Evolutionary conservation across 2,113 vertebrate genomes (phyloP).

Genomic region (Halichoeres trimaculatus): DNA sequence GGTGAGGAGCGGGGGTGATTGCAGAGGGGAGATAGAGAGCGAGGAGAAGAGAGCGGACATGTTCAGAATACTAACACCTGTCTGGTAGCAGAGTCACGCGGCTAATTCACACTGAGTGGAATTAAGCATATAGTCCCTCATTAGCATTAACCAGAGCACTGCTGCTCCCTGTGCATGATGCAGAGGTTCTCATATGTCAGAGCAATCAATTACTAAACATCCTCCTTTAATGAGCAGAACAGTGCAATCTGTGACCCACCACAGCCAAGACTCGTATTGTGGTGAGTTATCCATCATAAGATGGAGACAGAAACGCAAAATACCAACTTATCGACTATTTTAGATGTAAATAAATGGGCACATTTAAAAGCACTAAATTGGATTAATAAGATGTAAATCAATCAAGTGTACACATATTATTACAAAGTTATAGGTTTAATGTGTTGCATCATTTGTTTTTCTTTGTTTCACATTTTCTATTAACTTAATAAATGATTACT

Average conservation of each 20-base stretch:
- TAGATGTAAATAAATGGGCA: no score
- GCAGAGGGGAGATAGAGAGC: slow-evolving; percentile 41
- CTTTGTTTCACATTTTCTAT: no score
- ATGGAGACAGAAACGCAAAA: no score
- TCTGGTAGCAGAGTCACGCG: slow-evolving; percentile 51
- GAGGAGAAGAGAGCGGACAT: slow-evolving; percentile 22
- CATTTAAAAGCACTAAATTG: no score
- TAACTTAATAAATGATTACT: no score
- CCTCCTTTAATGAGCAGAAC: slow-evolving; percentile 57
- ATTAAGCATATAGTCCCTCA: slow-evolving; percentile 65
- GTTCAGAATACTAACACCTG: slow-evolving; percentile 47
- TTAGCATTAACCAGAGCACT: slow-evolving; percentile 73
- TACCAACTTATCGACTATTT: no score
- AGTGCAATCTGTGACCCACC: slow-evolving; percentile 31
- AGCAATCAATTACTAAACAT: slow-evolving; percentile 72
- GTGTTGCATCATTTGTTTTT: no score
- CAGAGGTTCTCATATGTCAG: slow-evolving; percentile 64
- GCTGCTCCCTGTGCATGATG: slow-evolving; percentile 24
- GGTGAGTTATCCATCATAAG: no score
- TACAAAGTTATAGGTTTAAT: no score
- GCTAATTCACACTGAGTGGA: slow-evolving; percentile 56
- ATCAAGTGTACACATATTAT: no score
- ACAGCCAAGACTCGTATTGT: neutral
- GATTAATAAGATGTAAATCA: no score
- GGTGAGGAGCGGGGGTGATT: slow-evolving; percentile 37